A percentile compares a stretch with the other conserved stretches of the same genome.
Evolutionary conservation across 1,140 invertebrate genomes (phyloP).

Genomic region (Drosophila santomea): DNA sequence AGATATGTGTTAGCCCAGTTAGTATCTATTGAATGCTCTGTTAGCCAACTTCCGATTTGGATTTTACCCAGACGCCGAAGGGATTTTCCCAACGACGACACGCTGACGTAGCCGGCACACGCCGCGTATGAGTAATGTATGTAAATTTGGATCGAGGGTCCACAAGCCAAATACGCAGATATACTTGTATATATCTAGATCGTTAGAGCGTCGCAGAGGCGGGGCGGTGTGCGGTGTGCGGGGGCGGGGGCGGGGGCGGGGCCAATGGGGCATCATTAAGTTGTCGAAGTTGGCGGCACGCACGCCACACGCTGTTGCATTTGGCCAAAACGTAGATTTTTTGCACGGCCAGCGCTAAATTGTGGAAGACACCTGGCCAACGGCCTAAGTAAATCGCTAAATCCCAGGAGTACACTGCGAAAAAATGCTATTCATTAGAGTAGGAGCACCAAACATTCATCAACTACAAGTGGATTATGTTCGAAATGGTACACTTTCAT

Average conservation of each 20-base stretch:
- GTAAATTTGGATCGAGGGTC: neutral
- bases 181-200: slow-evolving; percentile 10
- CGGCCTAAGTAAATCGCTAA: slow-evolving; percentile 31
- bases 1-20: neutral
- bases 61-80: slow-evolving; percentile 11
- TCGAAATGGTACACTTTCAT: too few species aligned
- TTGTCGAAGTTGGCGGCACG: slow-evolving; percentile 55
- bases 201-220: neutral
- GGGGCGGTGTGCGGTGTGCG: neutral
- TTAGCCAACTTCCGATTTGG: slow-evolving; percentile 4
- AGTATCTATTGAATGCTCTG: neutral
- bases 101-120: slow-evolving; percentile 20
- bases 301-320: slow-evolving; percentile 38
- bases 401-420: slow-evolving; percentile 8
- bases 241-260: neutral
- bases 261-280: slow-evolving; percentile 31
- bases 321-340: slow-evolving; percentile 27
- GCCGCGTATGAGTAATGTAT: slow-evolving; percentile 61
- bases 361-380: slow-evolving; percentile 33
- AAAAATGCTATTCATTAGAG: neutral
- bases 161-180: slow-evolving; percentile 2
- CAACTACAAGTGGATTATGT: too few species aligned
- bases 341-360: slow-evolving; percentile 34
- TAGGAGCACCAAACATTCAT: too few species aligned
- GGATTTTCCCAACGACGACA: slow-evolving; percentile 15